Conservation (phyloP, 2,113 vertebrate genomes). For the Tinamus guttatus region DNA sequence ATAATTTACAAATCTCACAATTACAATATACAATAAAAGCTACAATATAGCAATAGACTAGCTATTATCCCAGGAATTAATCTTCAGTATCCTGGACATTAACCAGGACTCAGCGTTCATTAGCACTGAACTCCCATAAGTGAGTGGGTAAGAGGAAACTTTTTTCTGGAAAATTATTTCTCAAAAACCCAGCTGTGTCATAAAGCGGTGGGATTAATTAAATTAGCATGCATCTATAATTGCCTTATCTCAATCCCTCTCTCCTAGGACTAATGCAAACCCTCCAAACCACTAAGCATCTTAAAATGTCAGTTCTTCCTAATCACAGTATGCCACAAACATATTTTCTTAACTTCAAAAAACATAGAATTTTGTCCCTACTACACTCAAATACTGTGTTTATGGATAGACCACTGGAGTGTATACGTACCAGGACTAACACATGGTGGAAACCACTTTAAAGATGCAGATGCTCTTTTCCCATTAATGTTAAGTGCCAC, state of each 20-base stretch:
- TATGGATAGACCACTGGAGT: not conserved
- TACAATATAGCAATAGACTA: not conserved
- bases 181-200: not conserved
- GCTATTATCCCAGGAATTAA: not conserved
- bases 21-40: not conserved
- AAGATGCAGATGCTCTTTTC: not conserved
- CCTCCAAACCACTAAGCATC: not conserved
- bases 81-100: not conserved
- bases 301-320: not conserved
- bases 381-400: not conserved
- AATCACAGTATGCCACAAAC: not conserved
- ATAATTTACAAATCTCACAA: not conserved
- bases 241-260: not conserved
- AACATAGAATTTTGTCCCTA: not conserved
- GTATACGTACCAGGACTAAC: not conserved
- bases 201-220: slow-evolving; percentile 65
- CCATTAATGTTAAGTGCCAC: not conserved
- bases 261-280: slow-evolving; percentile 17
- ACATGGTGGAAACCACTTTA: not conserved
- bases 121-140: not conserved
- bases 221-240: slow-evolving; percentile 29
- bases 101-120: not conserved
- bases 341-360: not conserved
- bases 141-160: not conserved
- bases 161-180: not conserved